Base-by-base conservation (phyloP, 2,797 vertebrate species). In the Gambelia wislizenii region DNA sequence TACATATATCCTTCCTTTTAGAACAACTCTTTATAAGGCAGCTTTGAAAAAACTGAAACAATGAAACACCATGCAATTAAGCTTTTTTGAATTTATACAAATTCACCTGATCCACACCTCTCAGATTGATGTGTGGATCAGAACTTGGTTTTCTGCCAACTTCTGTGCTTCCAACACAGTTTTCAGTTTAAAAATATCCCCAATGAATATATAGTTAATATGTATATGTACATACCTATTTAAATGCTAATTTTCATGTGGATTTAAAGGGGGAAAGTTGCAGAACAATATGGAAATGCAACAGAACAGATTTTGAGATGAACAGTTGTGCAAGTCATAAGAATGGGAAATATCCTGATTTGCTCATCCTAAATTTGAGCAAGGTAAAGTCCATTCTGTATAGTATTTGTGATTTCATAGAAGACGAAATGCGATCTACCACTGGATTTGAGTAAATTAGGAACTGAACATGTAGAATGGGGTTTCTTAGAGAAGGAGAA, bases 401-500 rank as follows among this genome's bases (percentile, higher is more conserved):
- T 3, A 56, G 54, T 18, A 25, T 61, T 27, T 61, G 59, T 61
- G 59, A 61, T 61, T 61, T 61, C 27, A 25, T 27, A 61, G 59
- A 25, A 61, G 25, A 25, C 30, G 16, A n/a, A 70, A 70, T n/a
- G 67, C 33, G 67, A n/a, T 70, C 12, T 70, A 12, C 33, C 33
- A 70, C 16, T 14, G 30, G 33, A 70, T 33, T 33, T 33, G n/a
- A n/a, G 12, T 70, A 70, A 33, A n/a, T 70, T 61, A 27, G 25
- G 22, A 25, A 61, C 4, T 70, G 30, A 70, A 70, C 10, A 33
- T 1, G 3, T 0, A n/a, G 10, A n/a, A 70, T 70, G 30, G 33
- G 4, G 12, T 70, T 70, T 12, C 91, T 95, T 93, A 14, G 12
- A 70, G 33, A 14, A 39, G 70, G 7, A 74, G n/a, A 72, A 7